A percentile compares a stretch with the other conserved stretches of the same genome.
These are phyloP conservation scores for Drosophila pseudotakahashii DNA, from an alignment of 2,888 invertebrate species.

Conservation along the genomic window DNA sequence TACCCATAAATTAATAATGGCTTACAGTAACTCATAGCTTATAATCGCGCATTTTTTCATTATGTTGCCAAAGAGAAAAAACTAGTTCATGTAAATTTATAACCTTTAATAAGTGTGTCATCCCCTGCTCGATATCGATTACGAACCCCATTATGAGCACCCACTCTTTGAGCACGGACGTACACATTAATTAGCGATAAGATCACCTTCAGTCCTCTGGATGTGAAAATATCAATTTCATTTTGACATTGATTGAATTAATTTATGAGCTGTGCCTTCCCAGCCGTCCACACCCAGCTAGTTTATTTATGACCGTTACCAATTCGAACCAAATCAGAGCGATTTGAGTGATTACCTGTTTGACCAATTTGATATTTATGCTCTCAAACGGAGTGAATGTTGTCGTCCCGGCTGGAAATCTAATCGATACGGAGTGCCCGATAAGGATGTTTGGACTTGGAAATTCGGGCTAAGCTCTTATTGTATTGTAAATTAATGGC, in stretches of 20 bases:
- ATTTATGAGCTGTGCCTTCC: slow-evolving; percentile 58
- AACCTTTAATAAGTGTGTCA: slow-evolving; percentile 52
- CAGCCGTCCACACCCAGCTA: slow-evolving; percentile 12
- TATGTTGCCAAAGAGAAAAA: slow-evolving; percentile 16
- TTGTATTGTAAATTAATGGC: neutral
- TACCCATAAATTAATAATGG: slow-evolving; percentile 11
- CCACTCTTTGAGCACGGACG: slow-evolving; percentile 24
- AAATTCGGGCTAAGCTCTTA: neutral
- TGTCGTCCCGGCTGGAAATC: slow-evolving; percentile 8
- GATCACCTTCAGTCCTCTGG: slow-evolving; percentile 50
- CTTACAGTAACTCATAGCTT: slow-evolving; percentile 10
- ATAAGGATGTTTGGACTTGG: slow-evolving; percentile 11
- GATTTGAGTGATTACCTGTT: slow-evolving; percentile 73
- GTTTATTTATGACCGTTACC: slow-evolving; percentile 60
- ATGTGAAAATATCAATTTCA: slow-evolving; percentile 59
- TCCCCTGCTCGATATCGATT: slow-evolving; percentile 34
- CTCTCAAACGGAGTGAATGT: slow-evolving; percentile 13
- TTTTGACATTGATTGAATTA: slow-evolving; percentile 74
- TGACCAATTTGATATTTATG: slow-evolving; percentile 71
- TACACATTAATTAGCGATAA: slow-evolving; percentile 74
- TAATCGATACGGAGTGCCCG: slow-evolving; percentile 7
- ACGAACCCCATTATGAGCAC: slow-evolving; percentile 26
- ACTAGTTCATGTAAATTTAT: slow-evolving; percentile 55
- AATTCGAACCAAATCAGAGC: slow-evolving; percentile 66
- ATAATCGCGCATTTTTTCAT: slow-evolving; percentile 10